Percentiles rank a stretch among this genome's conserved stretches.
phyloP scores from a whole-genome alignment of 2,888 invertebrate genomes.

The Octonoba sinensis region DNA sequence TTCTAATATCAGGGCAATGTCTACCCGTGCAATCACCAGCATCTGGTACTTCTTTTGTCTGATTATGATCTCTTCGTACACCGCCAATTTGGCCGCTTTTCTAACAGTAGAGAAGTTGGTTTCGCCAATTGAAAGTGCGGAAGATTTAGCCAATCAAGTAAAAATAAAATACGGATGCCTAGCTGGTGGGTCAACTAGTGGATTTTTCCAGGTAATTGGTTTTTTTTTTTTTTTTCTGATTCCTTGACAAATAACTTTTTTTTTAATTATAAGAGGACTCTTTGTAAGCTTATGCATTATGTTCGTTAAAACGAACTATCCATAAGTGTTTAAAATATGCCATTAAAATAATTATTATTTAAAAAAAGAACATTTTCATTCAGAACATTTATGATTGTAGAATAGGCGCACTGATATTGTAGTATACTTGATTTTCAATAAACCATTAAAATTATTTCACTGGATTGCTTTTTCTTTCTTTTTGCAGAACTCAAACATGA shows the following conservation, averaged over 20 bases:
- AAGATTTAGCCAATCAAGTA: slow-evolving; percentile 94
- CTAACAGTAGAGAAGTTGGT: slow-evolving; percentile 83
- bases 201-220: slow-evolving; percentile 87
- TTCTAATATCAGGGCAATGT: slow-evolving; percentile 79
- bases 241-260: no score
- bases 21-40: slow-evolving; percentile 88
- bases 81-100: slow-evolving; percentile 92
- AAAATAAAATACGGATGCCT: slow-evolving; percentile 96
- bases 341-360: no score
- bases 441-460: no score
- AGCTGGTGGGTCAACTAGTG: slow-evolving; percentile 90
- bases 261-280: background rate
- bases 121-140: slow-evolving; percentile 91
- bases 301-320: no score
- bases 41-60: slow-evolving; percentile 95
- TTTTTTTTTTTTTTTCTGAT: background rate
- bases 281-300: background rate
- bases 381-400: no score
- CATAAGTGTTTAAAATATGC: no score
- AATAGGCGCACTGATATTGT: no score
- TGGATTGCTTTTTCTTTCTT: background rate
- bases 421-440: no score
- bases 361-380: no score
- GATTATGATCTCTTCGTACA: slow-evolving; percentile 96
- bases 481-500: slow-evolving; percentile 68